These are phyloP conservation scores for Callyntrura guangdongensis DNA, from an alignment of 2,888 invertebrate genomes.

Conservation along the genomic window DNA sequence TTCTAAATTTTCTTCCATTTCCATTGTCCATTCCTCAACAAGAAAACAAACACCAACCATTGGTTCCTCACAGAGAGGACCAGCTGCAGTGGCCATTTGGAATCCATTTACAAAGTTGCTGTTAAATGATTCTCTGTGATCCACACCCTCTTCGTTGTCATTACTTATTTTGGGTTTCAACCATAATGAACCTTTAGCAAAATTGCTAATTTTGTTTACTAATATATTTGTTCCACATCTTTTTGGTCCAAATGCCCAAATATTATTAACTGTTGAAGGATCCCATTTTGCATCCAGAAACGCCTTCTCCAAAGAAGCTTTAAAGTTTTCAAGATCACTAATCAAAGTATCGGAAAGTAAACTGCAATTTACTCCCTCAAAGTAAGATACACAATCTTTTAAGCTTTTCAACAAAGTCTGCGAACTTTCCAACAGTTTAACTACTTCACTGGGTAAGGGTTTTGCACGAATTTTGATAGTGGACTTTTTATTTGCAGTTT, in stretches of 20 bases:
- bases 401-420: conserved; percentile 90
- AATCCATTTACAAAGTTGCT: conserved; percentile 93
- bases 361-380: conserved; percentile 46
- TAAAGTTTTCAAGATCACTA: conserved; percentile 86
- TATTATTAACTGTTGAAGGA: conserved; percentile 87
- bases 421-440: conserved; percentile 91
- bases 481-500: conserved; percentile 91
- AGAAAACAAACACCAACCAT: conserved; percentile 98
- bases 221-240: conserved; percentile 96
- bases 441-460: conserved; percentile 91
- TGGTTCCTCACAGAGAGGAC: conserved; percentile 98
- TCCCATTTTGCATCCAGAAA: conserved; percentile 88
- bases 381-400: conserved; percentile 87
- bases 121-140: conserved; percentile 87
- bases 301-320: conserved; percentile 88
- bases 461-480: conserved; percentile 91
- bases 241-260: conserved; percentile 96
- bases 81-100: conserved; percentile 94
- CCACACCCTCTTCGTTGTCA: conserved; percentile 61
- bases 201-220: conserved; percentile 92
- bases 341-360: conserved; percentile 85
- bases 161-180: conserved; percentile 81
- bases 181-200: conserved; percentile 88
- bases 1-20: conserved; percentile 65
- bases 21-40: conserved; percentile 93